These are phyloP conservation scores for Dasyurus viverrinus DNA, from an alignment of 2,113 vertebrate genomes.

Conservation along the genomic window DNA sequence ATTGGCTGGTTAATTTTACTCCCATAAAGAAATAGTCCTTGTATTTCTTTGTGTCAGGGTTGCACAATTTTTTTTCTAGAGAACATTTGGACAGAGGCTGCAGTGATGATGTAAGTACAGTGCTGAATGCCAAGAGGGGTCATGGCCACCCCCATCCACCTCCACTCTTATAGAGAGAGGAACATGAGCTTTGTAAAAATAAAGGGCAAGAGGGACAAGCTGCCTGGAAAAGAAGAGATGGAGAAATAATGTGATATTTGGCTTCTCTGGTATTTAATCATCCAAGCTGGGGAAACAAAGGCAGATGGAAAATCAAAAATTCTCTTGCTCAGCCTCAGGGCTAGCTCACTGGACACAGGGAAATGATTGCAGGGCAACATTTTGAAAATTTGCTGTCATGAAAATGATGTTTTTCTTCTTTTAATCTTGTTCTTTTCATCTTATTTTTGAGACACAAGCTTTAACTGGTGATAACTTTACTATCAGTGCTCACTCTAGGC, in stretches of 20 bases:
- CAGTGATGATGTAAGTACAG: background rate
- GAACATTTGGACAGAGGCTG: background rate
- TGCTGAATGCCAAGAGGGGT: background rate
- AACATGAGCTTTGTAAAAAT: background rate
- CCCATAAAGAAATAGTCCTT: background rate
- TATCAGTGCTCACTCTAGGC: background rate
- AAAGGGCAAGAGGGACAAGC: background rate
- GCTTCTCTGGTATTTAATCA: background rate
- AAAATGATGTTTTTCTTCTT: background rate
- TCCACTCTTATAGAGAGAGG: background rate
- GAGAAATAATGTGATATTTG: background rate
- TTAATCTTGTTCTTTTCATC: background rate
- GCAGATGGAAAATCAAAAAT: background rate
- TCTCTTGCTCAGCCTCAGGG: background rate
- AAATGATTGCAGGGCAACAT: background rate
- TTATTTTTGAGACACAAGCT: background rate
- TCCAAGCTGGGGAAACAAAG: background rate
- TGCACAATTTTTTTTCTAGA: background rate
- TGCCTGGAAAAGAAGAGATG: background rate
- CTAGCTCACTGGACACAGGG: background rate
- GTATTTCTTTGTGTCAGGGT: background rate
- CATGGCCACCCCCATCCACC: background rate
- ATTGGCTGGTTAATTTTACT: background rate
- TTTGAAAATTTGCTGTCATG: background rate
- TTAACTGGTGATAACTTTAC: too few relatives aligned